Conservation (phyloP, 2,888 invertebrate genomes). For the Acanthosepion lycidas region DNA sequence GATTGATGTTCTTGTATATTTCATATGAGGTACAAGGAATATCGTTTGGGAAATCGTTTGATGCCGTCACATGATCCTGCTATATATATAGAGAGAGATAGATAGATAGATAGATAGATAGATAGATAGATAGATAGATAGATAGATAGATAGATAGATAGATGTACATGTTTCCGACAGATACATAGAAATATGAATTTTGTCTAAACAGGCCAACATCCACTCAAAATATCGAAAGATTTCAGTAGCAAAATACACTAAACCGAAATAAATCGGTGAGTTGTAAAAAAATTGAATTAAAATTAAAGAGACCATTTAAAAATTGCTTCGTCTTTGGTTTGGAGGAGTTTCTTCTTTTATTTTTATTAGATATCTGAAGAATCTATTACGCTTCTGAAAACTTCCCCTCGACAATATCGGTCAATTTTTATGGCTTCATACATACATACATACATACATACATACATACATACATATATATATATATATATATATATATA, state of each 20-base stretch:
- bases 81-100: no score
- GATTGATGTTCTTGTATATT: no score
- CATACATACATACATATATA: neutral
- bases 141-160: rapidly evolving
- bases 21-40: no score
- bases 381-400: neutral
- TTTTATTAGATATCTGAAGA: neutral
- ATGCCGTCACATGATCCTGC: no score
- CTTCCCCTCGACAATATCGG: neutral
- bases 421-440: neutral
- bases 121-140: no score
- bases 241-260: neutral
- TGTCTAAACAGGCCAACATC: no score
- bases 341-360: neutral
- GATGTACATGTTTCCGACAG: no score
- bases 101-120: no score
- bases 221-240: no score
- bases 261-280: neutral
- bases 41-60: no score
- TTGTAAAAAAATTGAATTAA: neutral
- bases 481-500: neutral
- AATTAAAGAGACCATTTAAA: neutral
- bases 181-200: no score
- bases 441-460: neutral
- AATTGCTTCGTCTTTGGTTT: neutral